Conservation (phyloP, 2,888 invertebrate genomes). For the Torymus auratus region DNA sequence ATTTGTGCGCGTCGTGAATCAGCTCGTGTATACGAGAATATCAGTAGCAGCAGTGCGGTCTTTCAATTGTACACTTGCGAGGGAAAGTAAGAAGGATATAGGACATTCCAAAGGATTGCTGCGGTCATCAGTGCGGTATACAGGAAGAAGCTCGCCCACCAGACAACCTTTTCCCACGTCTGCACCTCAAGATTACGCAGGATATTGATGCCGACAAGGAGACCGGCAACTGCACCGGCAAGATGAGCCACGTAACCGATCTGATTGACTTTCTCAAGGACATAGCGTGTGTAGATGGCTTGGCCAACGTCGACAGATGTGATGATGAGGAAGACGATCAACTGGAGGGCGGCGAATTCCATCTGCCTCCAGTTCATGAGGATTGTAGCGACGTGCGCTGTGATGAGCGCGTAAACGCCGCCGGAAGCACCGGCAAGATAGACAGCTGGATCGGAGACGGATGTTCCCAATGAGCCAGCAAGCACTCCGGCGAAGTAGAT, state of each 20-base stretch:
- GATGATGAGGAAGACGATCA: conserved; percentile 88
- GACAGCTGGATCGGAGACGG: conserved; percentile 87
- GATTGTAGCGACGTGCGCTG: conserved; percentile 95
- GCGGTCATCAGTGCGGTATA: conserved; percentile 85
- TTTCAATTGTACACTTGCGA: conserved; percentile 48
- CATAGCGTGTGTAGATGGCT: conserved; percentile 93
- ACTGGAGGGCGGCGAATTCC: conserved; percentile 93
- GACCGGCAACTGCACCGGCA: conserved; percentile 92
- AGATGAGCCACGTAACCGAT: conserved; percentile 97
- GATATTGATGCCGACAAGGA: conserved; percentile 89
- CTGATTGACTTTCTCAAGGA: conserved; percentile 83
- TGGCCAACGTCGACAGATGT: conserved; percentile 91
- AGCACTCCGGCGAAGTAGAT: conserved; percentile 91
- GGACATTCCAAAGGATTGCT: conserved; percentile 86
- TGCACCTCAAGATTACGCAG: conserved; percentile 89
- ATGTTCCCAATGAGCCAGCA: conserved; percentile 90
- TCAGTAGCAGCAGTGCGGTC: conserved; percentile 4
- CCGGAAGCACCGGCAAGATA: conserved; percentile 95
- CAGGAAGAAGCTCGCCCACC: conserved; percentile 88
- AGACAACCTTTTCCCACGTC: conserved; percentile 88
- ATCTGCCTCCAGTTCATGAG: conserved; percentile 98
- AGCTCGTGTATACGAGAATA: background rate
- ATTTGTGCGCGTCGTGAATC: conserved; percentile 41
- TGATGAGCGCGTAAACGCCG: conserved; percentile 95
- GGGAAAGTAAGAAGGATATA: conserved; percentile 80